Evolutionary conservation across 2,888 invertebrate species (phyloP).

Genomic region (Polydrusus cervinus): DNA sequence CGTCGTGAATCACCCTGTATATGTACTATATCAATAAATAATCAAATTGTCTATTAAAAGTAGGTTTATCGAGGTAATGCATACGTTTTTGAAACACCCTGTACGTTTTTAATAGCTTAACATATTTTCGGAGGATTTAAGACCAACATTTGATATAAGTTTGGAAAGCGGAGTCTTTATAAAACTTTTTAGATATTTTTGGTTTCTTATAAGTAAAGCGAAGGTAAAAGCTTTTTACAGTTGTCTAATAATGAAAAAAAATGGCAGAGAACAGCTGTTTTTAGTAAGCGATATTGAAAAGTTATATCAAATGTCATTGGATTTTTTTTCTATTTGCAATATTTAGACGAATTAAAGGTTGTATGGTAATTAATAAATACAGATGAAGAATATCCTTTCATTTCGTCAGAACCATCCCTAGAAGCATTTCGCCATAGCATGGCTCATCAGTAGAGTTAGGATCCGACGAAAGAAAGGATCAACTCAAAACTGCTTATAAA

Average conservation of each 20-base stretch:
- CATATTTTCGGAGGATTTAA: not conserved
- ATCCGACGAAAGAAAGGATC: too few relatives aligned
- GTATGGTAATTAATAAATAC: too few relatives aligned
- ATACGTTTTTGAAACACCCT: not conserved
- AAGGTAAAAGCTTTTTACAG: constrained; percentile 21
- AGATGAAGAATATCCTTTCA: too few relatives aligned
- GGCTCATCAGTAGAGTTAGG: too few relatives aligned
- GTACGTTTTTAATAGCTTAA: not conserved
- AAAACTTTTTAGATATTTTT: constrained; percentile 3
- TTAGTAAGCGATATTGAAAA: constrained; percentile 2
- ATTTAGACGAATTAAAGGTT: not conserved
- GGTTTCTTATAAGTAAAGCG: not conserved
- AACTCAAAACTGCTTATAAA: too few relatives aligned
- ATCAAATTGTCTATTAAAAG: too few relatives aligned
- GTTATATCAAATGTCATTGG: constrained; percentile 24
- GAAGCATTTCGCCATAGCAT: too few relatives aligned
- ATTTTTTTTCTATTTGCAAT: constrained; percentile 13
- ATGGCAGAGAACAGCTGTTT: not conserved
- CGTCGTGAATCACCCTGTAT: too few relatives aligned
- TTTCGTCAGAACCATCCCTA: too few relatives aligned
- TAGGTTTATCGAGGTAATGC: not conserved
- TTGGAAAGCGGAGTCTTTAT: constrained; percentile 11
- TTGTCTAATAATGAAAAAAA: not conserved
- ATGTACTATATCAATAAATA: too few relatives aligned
- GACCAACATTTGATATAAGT: constrained; percentile 29